A percentile compares a stretch with the other conserved stretches of the same genome.
phyloP scores from a whole-genome alignment of 2,113 vertebrate species.

The Ciconia maguari region DNA sequence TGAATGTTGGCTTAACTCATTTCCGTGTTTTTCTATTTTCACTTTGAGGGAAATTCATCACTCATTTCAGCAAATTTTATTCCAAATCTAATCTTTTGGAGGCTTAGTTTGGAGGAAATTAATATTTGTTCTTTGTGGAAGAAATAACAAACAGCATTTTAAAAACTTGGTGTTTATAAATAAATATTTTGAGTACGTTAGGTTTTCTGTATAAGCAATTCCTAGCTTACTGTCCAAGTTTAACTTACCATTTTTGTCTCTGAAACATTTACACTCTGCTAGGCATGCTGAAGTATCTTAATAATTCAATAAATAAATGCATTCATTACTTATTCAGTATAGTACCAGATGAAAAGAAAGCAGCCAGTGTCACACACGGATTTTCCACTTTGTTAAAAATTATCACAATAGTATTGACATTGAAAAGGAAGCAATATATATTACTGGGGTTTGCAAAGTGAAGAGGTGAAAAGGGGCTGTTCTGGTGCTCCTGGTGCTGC shows the following conservation, averaged over 20 bases:
- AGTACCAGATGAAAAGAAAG: constrained; percentile 37
- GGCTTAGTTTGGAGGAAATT: background rate
- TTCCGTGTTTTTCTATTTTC: background rate
- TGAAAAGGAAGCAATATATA: background rate
- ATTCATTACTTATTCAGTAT: constrained; percentile 52
- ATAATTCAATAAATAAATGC: constrained; percentile 62
- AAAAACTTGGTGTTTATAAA: background rate
- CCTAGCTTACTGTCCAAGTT: background rate
- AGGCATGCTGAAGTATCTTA: constrained; percentile 45
- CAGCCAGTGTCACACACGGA: background rate
- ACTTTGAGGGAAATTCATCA: background rate
- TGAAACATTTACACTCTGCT: background rate
- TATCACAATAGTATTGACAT: background rate
- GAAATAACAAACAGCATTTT: background rate
- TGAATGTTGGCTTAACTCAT: background rate
- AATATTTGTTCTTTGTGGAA: background rate
- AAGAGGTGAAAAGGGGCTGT: background rate
- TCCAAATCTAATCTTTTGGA: background rate
- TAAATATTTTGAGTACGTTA: background rate
- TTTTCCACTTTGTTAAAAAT: constrained; percentile 23
- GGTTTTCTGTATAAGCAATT: background rate
- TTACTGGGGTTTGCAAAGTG: background rate
- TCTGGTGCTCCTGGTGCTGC: background rate
- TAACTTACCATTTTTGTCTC: constrained; percentile 19
- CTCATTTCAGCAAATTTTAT: background rate